These are phyloP conservation scores for Trematocara zebra DNA, from an alignment of 2,113 vertebrate genomes.

Conservation along the genomic window DNA sequence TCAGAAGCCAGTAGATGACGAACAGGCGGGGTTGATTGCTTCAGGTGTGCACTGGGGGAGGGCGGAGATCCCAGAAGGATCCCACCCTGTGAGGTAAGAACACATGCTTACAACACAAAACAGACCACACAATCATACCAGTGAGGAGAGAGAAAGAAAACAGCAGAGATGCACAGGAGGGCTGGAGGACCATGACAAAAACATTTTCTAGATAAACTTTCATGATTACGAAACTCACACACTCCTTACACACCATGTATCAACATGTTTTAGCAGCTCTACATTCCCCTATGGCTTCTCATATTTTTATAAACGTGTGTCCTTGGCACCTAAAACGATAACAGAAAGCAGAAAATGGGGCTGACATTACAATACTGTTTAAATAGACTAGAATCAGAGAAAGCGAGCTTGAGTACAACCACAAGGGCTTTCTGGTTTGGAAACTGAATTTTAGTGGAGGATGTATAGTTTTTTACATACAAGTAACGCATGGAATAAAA, in stretches of 20 bases:
- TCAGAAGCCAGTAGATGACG: neutral
- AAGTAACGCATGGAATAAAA: neutral
- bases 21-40: neutral
- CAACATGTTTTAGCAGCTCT: neutral
- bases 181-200: neutral
- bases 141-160: neutral
- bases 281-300: neutral
- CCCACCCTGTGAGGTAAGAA: neutral
- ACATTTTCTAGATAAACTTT: neutral
- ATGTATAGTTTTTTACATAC: neutral
- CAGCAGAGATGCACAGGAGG: neutral
- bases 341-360: neutral
- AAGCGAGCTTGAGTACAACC: neutral
- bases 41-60: neutral
- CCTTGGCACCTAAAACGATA: neutral
- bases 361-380: neutral
- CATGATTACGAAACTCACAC: neutral
- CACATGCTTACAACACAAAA: neutral
- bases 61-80: neutral
- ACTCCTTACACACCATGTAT: neutral
- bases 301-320: neutral
- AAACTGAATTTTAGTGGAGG: neutral
- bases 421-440: neutral
- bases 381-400: neutral
- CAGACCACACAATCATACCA: neutral